Evolutionary conservation across 2,888 invertebrate species (phyloP).

Genomic region (Dione juno): DNA sequence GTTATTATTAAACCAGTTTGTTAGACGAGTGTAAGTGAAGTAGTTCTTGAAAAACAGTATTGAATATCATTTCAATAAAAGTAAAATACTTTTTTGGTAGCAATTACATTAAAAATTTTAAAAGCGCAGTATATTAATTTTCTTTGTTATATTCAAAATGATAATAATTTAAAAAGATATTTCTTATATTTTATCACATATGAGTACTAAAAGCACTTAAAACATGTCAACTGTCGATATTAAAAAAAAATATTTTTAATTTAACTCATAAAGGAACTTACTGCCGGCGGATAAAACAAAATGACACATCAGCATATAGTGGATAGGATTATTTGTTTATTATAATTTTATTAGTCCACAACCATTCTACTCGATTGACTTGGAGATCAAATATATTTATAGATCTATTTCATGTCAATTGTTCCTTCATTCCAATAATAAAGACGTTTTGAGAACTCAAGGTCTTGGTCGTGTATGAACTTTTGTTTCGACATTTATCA

Average conservation of each 20-base stretch:
- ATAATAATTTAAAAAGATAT: too few relatives aligned
- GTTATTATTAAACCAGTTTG: slow-evolving; percentile 15
- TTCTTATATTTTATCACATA: too few relatives aligned
- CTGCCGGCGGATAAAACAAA: not conserved
- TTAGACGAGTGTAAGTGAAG: not conserved
- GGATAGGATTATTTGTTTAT: slow-evolving; percentile 35
- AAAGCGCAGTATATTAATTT: too few relatives aligned
- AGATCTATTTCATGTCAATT: slow-evolving; percentile 45
- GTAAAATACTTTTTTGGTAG: not conserved
- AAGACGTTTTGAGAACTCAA: slow-evolving; percentile 31
- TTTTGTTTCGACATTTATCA: slow-evolving; percentile 25
- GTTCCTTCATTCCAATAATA: slow-evolving; percentile 38
- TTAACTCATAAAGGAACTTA: not conserved
- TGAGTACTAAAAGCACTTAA: not conserved
- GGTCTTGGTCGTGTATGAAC: slow-evolving; percentile 22
- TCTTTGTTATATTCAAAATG: too few relatives aligned
- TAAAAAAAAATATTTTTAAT: too few relatives aligned
- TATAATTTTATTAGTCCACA: slow-evolving; percentile 43
- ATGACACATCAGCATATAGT: not conserved
- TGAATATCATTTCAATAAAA: not conserved
- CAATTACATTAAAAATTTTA: too few relatives aligned
- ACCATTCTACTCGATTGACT: slow-evolving; percentile 45
- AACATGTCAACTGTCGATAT: too few relatives aligned
- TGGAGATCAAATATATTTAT: slow-evolving; percentile 45
- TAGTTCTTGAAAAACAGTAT: not conserved